Base-by-base conservation (phyloP, 2,888 invertebrate species). In the Hecatera dysodea region DNA sequence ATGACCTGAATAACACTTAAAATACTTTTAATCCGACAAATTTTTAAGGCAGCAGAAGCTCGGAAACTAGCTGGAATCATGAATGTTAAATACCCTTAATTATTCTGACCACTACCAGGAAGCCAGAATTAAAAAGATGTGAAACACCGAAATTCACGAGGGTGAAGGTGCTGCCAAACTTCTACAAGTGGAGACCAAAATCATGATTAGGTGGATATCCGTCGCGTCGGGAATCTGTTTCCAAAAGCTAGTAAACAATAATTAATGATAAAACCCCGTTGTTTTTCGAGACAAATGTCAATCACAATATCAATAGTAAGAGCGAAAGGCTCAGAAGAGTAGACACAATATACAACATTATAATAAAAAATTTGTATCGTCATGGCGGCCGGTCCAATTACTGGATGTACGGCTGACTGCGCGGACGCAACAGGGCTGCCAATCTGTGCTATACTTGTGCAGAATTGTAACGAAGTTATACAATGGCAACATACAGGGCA, bases 361-460 rank as follows among this genome's bases (percentile, higher is more conserved):
- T 29, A 72, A 59, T 74, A 77, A 68, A 67, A 65, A 69, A 71
- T 81, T 67, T 63, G 65, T 69, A 69, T 64, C 63, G 72, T 65
- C 53, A 78, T 67, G 74, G 67, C 68, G 67, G 69, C 39, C 39
- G 55, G 48, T 29, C 74, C 70, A 79, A 80, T 83, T 81, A 81
- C 62, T 69, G 66, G 60, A 55, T 80, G 66, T 72, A 80, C 56
- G 85, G 73, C 66, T 72, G 72, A 77, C 64, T 75, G 83, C 85
- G 73, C 73, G 48, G 36, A 59, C 79, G 67, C 68, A 53, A 9
- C 64, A 79, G 76, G 69, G 73, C 66, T 72, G 76, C 5, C 66
- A 24, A 22, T 4, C n/a, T 22, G 55, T 63, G 55, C 55, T 56
- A 36, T 67, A 71, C 22, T 60, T 22, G 11, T 24, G 46, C n/a